Conservation (phyloP, 2,888 invertebrate genomes). For the Incurvaria masculella region DNA sequence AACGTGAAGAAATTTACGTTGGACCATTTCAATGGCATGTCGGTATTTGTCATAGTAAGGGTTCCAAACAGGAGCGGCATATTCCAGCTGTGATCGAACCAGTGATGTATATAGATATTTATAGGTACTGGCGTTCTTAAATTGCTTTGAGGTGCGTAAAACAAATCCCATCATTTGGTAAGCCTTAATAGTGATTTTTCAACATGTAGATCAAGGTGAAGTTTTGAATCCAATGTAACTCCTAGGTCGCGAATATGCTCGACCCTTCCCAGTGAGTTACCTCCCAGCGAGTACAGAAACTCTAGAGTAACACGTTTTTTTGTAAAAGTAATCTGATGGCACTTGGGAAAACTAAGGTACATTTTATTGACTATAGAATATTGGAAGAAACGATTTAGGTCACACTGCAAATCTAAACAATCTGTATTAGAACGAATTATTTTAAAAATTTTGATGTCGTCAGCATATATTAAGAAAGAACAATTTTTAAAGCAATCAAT, state of each 20-base stretch:
- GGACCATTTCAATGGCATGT: too few relatives aligned
- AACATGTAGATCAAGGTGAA: conserved; percentile 8
- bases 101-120: too few relatives aligned
- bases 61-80: too few relatives aligned
- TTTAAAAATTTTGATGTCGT: conserved; percentile 12
- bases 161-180: conserved; percentile 9
- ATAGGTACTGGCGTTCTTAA: too few relatives aligned
- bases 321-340: conserved; percentile 3
- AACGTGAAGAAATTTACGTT: too few relatives aligned
- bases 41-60: too few relatives aligned
- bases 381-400: conserved; percentile 5
- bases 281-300: too few relatives aligned
- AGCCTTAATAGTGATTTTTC: conserved; percentile 7
- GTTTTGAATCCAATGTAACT: conserved; percentile 2
- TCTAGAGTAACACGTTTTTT: too few relatives aligned
- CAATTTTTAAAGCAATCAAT: conserved; percentile 7
- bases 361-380: conserved; percentile 11
- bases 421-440: conserved; percentile 5
- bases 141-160: conserved; percentile 6
- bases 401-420: conserved; percentile 5
- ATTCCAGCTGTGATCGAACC: too few relatives aligned
- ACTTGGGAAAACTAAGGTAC: conserved; percentile 7
- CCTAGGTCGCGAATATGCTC: conserved; percentile 4
- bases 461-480: conserved; percentile 10
- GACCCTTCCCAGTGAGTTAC: background rate